Evolutionary conservation across 1,140 invertebrate genomes (phyloP).

Genomic region (Meteorus sp.): DNA sequence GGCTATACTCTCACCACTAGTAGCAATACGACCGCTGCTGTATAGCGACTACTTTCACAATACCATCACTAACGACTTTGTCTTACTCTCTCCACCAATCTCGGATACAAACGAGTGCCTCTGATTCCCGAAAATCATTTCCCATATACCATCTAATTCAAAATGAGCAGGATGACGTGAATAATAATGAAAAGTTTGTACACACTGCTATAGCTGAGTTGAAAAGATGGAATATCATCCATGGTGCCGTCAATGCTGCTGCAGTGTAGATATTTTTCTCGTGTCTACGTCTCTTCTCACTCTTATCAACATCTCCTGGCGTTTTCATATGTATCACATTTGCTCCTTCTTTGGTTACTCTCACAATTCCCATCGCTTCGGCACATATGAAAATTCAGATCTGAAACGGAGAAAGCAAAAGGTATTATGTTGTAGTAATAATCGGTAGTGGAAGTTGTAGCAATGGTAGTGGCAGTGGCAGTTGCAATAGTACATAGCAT

Average conservation of each 20-base stretch:
- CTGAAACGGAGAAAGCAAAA: background rate
- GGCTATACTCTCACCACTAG: background rate
- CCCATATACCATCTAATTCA: no score
- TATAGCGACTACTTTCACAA: background rate
- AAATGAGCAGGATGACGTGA: no score
- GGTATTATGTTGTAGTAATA: background rate
- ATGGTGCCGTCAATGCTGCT: no score
- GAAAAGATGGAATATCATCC: no score
- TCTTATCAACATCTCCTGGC: background rate
- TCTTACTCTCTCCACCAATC: no score
- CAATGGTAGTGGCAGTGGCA: background rate
- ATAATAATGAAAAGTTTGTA: no score
- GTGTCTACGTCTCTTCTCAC: background rate
- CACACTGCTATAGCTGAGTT: no score
- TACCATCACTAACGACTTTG: background rate
- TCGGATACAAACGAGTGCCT: no score
- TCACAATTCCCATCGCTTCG: no score
- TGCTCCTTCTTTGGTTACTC: background rate
- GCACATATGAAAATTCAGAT: background rate
- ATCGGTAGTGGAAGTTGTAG: background rate
- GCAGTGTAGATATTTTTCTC: background rate
- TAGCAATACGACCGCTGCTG: background rate
- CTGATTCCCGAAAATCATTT: no score
- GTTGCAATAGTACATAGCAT: conserved; percentile 3
- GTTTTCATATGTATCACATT: background rate